A percentile compares a stretch with the other conserved stretches of the same genome.
Conservation (phyloP, 2,797 vertebrate species). For the Gymnoscopelus braueri region DNA sequence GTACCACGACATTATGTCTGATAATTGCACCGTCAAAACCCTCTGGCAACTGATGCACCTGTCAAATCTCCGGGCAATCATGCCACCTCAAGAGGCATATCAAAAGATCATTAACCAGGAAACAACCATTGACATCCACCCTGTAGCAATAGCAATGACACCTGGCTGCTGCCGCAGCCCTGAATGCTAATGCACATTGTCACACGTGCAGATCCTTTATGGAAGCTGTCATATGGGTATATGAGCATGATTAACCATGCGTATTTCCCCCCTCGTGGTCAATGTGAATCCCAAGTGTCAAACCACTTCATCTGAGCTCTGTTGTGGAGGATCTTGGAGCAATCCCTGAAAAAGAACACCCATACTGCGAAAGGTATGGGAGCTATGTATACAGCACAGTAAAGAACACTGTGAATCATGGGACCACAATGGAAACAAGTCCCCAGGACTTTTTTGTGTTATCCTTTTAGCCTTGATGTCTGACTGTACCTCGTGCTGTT, state of each 20-base stretch:
- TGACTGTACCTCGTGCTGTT: too few relatives aligned
- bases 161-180: neutral
- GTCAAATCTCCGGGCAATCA: neutral
- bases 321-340: slow-evolving; percentile 15
- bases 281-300: slow-evolving; percentile 3
- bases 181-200: slow-evolving; percentile 20
- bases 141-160: slow-evolving; percentile 16
- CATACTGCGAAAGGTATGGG: slow-evolving; percentile 34
- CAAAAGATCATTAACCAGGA: slow-evolving; percentile 5
- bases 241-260: neutral
- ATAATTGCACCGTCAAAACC: neutral
- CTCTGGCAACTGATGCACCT: neutral
- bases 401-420: slow-evolving; percentile 36
- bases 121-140: slow-evolving; percentile 5
- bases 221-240: slow-evolving; percentile 7
- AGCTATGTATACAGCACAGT: slow-evolving; percentile 8
- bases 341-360: slow-evolving; percentile 46
- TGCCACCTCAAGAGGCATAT: neutral
- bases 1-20: neutral
- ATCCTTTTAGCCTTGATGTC: too few relatives aligned
- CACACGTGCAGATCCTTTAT: neutral
- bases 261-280: slow-evolving; percentile 5
- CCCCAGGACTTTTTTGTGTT: too few relatives aligned
- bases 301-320: neutral
- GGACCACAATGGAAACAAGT: too few relatives aligned